Conservation (phyloP, 2,797 vertebrate genomes). For the Smutsia gigantea region DNA sequence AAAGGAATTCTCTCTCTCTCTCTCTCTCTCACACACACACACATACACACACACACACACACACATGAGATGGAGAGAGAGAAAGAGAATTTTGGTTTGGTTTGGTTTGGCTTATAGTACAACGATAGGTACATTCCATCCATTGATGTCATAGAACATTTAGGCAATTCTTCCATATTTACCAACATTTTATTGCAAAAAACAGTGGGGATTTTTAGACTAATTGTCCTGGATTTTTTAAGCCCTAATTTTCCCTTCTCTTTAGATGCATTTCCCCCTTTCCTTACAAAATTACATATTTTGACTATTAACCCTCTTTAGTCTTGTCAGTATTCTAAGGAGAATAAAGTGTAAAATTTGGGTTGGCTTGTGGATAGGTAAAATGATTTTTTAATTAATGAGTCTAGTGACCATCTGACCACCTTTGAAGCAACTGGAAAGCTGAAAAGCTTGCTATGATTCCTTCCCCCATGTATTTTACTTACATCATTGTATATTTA, state of each 20-base stretch:
- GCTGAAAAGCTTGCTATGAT: neutral
- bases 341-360: neutral
- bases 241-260: neutral
- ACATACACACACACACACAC: neutral
- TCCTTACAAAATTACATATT: neutral
- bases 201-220: neutral
- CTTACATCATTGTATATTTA: neutral
- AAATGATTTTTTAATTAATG: neutral
- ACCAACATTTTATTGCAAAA: neutral
- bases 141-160: neutral
- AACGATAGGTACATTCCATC: neutral
- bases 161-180: neutral
- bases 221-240: neutral
- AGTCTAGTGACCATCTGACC: neutral
- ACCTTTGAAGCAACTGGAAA: neutral
- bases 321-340: neutral
- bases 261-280: neutral
- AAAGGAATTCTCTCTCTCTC: neutral
- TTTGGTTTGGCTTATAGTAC: neutral
- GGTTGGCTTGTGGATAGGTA: neutral
- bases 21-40: neutral
- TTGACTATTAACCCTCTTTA: neutral
- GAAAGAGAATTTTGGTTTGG: neutral
- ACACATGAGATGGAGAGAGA: neutral
- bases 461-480: neutral